Percentiles rank a stretch among this genome's conserved stretches.
Evolutionary conservation across 2,888 invertebrate species (phyloP).

Genomic region (Andrena fulva): DNA sequence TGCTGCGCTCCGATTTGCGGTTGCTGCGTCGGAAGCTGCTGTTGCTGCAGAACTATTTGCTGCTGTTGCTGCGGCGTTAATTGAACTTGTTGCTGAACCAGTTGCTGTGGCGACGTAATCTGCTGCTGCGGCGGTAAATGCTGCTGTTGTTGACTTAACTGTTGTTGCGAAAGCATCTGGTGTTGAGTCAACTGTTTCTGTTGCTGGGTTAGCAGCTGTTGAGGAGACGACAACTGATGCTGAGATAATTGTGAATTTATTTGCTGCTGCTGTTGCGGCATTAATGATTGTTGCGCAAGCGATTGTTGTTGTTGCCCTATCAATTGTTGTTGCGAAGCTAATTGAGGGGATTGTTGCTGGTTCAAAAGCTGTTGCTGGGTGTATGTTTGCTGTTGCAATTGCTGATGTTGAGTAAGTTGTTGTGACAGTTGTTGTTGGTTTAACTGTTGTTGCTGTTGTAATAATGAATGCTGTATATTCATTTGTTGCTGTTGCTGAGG

Average conservation of each 20-base stretch:
- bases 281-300: conserved; percentile 65
- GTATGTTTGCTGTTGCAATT: conserved; percentile 71
- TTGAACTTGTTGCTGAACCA: conserved; percentile 69
- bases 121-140: conserved; percentile 76
- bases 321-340: conserved; percentile 71
- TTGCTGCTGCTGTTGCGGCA: conserved; percentile 79
- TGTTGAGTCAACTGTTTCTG: conserved; percentile 81
- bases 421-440: conserved; percentile 74
- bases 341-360: conserved; percentile 82
- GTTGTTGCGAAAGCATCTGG: conserved; percentile 80
- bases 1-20: conserved; percentile 70
- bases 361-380: conserved; percentile 83
- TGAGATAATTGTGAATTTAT: conserved; percentile 79
- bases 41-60: conserved; percentile 77
- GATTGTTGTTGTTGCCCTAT: conserved; percentile 70
- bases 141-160: conserved; percentile 85
- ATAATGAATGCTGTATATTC: conserved; percentile 83
- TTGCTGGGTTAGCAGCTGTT: conserved; percentile 81
- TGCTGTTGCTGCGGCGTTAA: conserved; percentile 73
- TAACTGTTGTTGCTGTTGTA: conserved; percentile 73
- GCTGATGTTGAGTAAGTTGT: conserved; percentile 71
- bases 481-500: conserved; percentile 74
- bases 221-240: conserved; percentile 74
- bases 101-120: conserved; percentile 72
- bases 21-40: conserved; percentile 72